These are phyloP conservation scores for Aspidoscelis tigris DNA, from an alignment of 2,113 vertebrate genomes.

Conservation along the genomic window DNA sequence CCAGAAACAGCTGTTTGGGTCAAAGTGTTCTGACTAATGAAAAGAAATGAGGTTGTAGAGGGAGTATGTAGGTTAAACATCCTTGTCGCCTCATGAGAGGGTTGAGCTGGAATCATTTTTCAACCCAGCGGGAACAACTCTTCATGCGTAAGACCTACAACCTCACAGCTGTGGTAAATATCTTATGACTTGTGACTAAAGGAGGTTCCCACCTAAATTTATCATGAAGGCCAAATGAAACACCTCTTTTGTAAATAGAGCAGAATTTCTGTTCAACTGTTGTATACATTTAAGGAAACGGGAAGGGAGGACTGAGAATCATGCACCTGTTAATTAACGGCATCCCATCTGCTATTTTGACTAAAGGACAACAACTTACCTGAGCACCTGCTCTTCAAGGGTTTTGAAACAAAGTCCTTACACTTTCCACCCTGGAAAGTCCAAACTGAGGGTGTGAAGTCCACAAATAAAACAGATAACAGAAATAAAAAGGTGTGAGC, in stretches of 20 bases:
- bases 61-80: neutral
- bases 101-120: slow-evolving; percentile 32
- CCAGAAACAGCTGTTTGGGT: neutral
- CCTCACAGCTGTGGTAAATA: slow-evolving; percentile 33
- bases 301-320: neutral
- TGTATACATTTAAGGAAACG: neutral
- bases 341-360: neutral
- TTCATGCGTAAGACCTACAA: slow-evolving; percentile 44
- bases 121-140: slow-evolving; percentile 15
- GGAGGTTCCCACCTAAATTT: slow-evolving; percentile 37
- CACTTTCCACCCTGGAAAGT: too few species aligned
- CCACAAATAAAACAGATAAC: too few species aligned
- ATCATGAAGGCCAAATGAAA: slow-evolving; percentile 39
- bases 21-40: neutral
- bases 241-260: slow-evolving; percentile 60
- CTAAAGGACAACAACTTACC: neutral
- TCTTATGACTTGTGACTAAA: slow-evolving; percentile 15
- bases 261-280: slow-evolving; percentile 37
- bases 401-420: too few species aligned
- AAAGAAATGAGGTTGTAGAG: neutral
- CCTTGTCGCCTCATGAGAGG: neutral
- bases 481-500: too few species aligned
- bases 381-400: neutral
- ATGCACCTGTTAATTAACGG: neutral
- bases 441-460: too few species aligned